Conservation (phyloP, 2,113 vertebrate genomes). For the Ictalurus furcatus region DNA sequence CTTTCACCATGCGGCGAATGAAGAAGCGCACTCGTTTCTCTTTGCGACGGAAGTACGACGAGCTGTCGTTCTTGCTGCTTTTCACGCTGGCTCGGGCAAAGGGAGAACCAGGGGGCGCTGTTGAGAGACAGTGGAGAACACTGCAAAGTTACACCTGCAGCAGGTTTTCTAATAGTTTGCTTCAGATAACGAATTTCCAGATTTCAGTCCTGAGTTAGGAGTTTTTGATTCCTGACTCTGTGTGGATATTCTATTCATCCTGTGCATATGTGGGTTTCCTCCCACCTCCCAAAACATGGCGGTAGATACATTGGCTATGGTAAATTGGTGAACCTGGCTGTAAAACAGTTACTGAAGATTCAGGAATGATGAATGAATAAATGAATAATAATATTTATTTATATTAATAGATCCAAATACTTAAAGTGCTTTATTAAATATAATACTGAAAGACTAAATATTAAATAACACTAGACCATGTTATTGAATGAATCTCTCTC, state of each 20-base stretch:
- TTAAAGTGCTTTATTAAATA: background rate
- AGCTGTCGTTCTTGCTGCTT: constrained; percentile 88
- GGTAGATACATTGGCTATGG: too few relatives aligned
- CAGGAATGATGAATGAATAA: background rate
- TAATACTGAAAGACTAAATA: background rate
- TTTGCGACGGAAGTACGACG: constrained; percentile 91
- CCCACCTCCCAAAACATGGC: background rate
- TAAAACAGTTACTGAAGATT: background rate
- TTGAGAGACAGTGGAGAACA: background rate
- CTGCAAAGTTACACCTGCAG: background rate
- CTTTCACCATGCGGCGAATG: constrained; percentile 96
- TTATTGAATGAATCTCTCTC: background rate
- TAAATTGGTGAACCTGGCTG: background rate
- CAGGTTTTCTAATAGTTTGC: background rate
- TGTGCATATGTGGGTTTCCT: background rate
- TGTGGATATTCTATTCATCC: background rate
- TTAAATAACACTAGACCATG: background rate
- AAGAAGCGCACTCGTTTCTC: constrained; percentile 96
- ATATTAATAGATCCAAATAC: background rate
- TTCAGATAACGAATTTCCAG: background rate
- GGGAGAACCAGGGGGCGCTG: constrained; percentile 82
- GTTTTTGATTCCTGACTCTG: background rate
- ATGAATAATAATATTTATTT: background rate
- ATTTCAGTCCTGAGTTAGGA: background rate
- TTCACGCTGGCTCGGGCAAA: constrained; percentile 93